A percentile compares a stretch with the other conserved stretches of the same genome.
These are phyloP conservation scores for Pteruthius melanotis DNA, from an alignment of 2,113 vertebrate species.

Conservation along the genomic window DNA sequence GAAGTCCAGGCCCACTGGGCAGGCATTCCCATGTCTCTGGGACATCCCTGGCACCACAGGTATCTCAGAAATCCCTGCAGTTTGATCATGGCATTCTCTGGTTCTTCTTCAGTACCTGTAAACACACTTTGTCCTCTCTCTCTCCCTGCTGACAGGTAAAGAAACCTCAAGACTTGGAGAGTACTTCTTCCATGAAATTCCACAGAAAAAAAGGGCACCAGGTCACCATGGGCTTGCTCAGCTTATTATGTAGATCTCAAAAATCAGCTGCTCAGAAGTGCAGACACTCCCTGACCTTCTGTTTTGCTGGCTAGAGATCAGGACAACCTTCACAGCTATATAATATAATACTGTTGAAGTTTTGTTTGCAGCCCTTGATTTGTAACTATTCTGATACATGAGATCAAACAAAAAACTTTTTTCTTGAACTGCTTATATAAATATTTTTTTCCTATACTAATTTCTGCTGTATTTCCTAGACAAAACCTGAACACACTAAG, in stretches of 20 bases:
- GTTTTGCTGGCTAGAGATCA: conserved; percentile 4
- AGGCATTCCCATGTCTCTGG: neutral
- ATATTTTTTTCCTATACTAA: neutral
- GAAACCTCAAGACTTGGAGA: neutral
- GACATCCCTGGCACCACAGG: neutral
- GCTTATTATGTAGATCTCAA: neutral
- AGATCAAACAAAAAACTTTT: neutral
- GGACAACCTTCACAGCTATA: neutral
- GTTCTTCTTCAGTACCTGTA: neutral
- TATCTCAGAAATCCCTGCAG: neutral
- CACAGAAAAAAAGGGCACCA: neutral
- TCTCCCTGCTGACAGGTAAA: neutral
- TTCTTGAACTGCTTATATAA: neutral
- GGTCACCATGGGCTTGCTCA: neutral
- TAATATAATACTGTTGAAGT: conserved; percentile 43
- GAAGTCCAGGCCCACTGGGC: neutral
- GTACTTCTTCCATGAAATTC: neutral
- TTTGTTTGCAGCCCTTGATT: conserved; percentile 28
- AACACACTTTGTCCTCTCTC: neutral
- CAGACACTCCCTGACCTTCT: conserved; percentile 13
- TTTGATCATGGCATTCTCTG: neutral
- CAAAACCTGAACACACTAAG: neutral
- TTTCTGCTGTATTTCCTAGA: neutral
- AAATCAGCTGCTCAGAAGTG: neutral
- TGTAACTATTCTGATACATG: neutral